Conservation (phyloP, 2,113 vertebrate genomes). For the Syrrhaptes paradoxus region DNA sequence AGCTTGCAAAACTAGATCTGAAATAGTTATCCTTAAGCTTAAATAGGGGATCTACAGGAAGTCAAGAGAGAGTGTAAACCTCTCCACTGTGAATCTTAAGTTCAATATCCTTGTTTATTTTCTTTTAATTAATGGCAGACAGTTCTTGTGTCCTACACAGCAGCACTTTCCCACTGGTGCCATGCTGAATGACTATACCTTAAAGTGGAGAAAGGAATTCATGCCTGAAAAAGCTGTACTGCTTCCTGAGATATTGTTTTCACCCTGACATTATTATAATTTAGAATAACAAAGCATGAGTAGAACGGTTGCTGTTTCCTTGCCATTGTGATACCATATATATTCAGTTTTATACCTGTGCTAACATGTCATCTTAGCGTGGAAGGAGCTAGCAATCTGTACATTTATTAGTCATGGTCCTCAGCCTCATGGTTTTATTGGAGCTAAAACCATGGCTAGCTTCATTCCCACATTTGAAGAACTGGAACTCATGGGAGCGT, state of each 20-base stretch:
- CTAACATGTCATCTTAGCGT: neutral
- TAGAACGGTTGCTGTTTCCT: neutral
- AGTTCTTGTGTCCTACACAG: neutral
- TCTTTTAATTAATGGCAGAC: neutral
- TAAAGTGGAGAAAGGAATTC: neutral
- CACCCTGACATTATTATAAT: neutral
- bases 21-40: neutral
- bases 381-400: neutral
- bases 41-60: neutral
- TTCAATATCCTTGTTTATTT: neutral
- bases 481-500: neutral
- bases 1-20: neutral
- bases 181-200: neutral
- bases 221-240: neutral
- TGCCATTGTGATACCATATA: neutral
- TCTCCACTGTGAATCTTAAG: neutral
- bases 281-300: neutral
- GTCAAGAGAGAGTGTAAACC: neutral
- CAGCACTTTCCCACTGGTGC: neutral
- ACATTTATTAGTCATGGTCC: neutral
- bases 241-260: neutral
- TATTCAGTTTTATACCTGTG: neutral
- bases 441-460: neutral
- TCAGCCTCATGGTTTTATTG: neutral
- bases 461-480: neutral